Evolutionary conservation across 2,797 vertebrate species (phyloP).

Genomic region (Antennarius maculatus): DNA sequence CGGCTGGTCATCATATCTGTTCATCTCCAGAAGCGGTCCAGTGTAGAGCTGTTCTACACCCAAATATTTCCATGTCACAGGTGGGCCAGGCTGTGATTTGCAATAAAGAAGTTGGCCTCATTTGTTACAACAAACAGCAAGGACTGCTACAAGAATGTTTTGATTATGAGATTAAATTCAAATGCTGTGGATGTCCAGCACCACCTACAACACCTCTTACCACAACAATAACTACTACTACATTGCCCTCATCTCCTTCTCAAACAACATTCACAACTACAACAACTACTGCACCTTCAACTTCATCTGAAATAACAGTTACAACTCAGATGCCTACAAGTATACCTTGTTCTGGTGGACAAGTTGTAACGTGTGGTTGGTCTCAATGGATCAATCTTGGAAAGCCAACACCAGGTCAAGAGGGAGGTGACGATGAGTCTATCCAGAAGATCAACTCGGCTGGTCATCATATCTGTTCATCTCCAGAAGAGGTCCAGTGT

Average conservation of each 20-base stretch:
- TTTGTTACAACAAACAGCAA: neutral
- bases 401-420: slow-evolving; percentile 28
- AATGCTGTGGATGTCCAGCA: neutral
- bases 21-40: neutral
- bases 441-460: slow-evolving; percentile 38
- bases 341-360: neutral
- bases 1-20: neutral
- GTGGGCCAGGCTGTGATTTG: neutral
- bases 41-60: neutral
- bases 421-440: slow-evolving; percentile 46
- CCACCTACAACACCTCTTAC: neutral
- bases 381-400: slow-evolving; percentile 43
- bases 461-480: slow-evolving; percentile 14
- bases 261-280: neutral
- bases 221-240: neutral
- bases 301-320: neutral
- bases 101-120: neutral
- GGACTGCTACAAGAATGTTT: neutral
- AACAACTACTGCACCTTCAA: neutral
- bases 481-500: slow-evolving; percentile 37
- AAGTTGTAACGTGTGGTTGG: slow-evolving; percentile 15
- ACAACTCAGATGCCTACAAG: neutral
- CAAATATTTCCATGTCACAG: neutral
- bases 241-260: neutral
- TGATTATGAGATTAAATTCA: neutral